Evolutionary conservation across 2,797 vertebrate species (phyloP), one percentile per base, ranked within the genome.

Genomic region (Notolabrus celidotus): DNA sequence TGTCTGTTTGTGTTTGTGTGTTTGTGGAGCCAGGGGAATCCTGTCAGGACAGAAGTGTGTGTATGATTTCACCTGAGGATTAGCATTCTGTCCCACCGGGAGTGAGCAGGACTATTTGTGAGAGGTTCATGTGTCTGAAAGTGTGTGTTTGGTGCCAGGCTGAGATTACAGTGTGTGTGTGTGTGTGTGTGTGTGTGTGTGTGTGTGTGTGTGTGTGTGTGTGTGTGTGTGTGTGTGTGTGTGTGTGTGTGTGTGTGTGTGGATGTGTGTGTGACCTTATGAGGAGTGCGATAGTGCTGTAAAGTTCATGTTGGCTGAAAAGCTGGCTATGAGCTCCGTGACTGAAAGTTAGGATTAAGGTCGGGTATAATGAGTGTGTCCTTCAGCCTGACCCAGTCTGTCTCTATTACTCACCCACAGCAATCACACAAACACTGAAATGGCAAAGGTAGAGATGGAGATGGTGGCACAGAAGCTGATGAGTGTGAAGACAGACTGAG

Each of bases 341-440:
- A 47, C 55, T 78, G 68, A 82, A 71, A 43, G 64, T 74, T 51
- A 47, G 69, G 71, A 85, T 83, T 81, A 85, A 73, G 43, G 47
- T 67, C 38, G 43, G 43, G 33, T 73, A 73, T 80, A 57, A 81
- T 65, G 62, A 74, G 34, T 53, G 55, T 77, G 78, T 67, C 79
- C 71, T 83, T 83, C 85, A 84, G 25, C 16, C 22, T 65, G 67
- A 75, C 67, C 74, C 49, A 43, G 27, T 42, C 47, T 33, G 55
- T 55, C 38, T 64, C 23, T 58, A 31, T 53, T 23, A 43, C 50
- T 2, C 43, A 34, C 19, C 19, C 45, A 54, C n/a, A 38, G 42
- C 41, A 42, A 41, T 42, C 41, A 43, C 41, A 43, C 41, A 43
- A 41, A 20, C 7, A 43, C 2, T 10, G 1, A 43, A 19, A 43